Evolutionary conservation across 2,113 vertebrate genomes (phyloP).

Genomic region (cattle (Bos taurus)): DNA sequence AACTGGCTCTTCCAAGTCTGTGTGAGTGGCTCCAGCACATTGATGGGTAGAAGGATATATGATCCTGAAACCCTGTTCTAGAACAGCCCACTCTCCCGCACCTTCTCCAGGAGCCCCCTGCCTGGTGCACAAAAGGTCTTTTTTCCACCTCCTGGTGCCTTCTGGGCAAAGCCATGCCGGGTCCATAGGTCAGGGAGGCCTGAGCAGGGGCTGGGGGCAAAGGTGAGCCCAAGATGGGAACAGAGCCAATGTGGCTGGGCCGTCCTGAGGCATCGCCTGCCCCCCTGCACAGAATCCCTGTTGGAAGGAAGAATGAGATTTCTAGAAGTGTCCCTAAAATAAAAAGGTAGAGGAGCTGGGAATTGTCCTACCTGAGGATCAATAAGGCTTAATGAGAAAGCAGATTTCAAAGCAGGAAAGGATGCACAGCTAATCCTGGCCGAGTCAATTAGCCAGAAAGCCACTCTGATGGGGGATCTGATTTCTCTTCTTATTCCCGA

Average conservation of each 20-base stretch:
- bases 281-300: neutral
- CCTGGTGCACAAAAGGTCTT: neutral
- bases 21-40: rapidly evolving
- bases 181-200: neutral
- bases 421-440: neutral
- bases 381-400: neutral
- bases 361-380: neutral
- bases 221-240: neutral
- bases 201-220: neutral
- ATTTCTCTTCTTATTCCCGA: neutral
- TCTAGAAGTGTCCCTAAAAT: neutral
- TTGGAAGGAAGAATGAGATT: neutral
- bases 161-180: rapidly evolving
- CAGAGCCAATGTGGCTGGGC: neutral
- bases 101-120: neutral
- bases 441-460: neutral
- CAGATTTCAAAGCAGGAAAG: neutral
- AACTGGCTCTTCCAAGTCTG: rapidly evolving
- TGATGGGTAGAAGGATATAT: rapidly evolving
- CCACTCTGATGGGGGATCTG: neutral
- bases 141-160: neutral
- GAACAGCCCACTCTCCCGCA: rapidly evolving
- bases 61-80: neutral
- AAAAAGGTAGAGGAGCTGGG: neutral
- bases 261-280: neutral